Evolutionary conservation across 2,113 vertebrate species (phyloP).

Genomic region (Antechinus stuartii): DNA sequence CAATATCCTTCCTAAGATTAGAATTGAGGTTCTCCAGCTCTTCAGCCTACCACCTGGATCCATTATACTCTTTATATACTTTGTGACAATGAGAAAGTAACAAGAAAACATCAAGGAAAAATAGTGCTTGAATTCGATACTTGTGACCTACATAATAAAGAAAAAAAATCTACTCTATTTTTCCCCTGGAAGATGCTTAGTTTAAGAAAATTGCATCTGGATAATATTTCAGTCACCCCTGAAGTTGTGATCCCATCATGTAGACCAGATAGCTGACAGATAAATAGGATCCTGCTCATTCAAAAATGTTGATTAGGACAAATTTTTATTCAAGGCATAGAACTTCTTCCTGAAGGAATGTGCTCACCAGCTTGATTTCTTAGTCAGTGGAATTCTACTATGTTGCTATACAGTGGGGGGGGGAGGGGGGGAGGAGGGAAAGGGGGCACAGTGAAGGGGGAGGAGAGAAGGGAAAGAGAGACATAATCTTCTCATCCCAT

Average conservation of each 20-base stretch:
- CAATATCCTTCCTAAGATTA: constrained; percentile 16
- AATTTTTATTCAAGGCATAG: background rate
- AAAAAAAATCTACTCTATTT: background rate
- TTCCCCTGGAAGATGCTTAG: background rate
- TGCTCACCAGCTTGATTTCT: background rate
- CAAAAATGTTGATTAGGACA: background rate
- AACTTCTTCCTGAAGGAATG: background rate
- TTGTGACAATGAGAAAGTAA: background rate
- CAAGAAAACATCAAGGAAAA: constrained; percentile 7
- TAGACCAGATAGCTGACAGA: background rate
- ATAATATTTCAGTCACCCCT: background rate
- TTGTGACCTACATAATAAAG: background rate
- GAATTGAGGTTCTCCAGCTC: background rate
- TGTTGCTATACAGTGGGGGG: background rate
- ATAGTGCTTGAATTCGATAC: background rate
- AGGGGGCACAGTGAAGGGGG: too few relatives aligned
- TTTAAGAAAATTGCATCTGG: background rate
- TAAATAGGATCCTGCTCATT: background rate
- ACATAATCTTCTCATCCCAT: background rate
- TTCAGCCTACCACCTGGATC: background rate
- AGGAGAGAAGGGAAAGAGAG: too few relatives aligned
- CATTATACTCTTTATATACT: background rate
- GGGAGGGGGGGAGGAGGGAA: too few relatives aligned
- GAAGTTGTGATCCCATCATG: background rate
- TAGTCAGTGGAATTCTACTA: background rate